Evolutionary conservation across 2,797 vertebrate species (phyloP).

Genomic region (Chelon labrosus): DNA sequence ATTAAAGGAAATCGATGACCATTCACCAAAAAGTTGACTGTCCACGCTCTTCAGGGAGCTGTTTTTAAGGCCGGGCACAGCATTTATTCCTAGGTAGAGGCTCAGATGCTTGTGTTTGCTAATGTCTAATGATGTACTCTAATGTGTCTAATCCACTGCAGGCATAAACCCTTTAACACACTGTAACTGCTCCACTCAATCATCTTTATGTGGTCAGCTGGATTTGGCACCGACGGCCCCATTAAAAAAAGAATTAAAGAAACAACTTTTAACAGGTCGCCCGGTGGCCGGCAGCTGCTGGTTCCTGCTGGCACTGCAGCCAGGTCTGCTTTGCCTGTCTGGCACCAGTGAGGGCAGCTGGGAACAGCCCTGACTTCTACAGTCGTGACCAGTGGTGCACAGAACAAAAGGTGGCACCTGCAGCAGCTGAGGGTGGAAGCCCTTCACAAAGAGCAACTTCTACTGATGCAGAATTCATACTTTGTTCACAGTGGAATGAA

Average conservation of each 20-base stretch:
- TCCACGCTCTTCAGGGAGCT: background rate
- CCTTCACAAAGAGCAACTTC: background rate
- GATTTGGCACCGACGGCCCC: slow-evolving; percentile 47
- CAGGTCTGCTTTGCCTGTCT: slow-evolving; percentile 35
- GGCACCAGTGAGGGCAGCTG: slow-evolving; percentile 47
- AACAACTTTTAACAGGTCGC: slow-evolving; percentile 61
- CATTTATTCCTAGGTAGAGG: slow-evolving; percentile 2
- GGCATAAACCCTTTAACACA: slow-evolving; percentile 21
- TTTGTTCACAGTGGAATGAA: too few relatives aligned
- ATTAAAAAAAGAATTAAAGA: slow-evolving; percentile 34
- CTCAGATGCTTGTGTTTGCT: slow-evolving; percentile 16
- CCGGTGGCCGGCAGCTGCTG: slow-evolving; percentile 60
- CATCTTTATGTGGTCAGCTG: slow-evolving; percentile 60
- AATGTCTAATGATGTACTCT: slow-evolving; percentile 21
- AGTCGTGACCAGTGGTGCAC: slow-evolving; percentile 14
- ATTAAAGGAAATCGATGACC: background rate
- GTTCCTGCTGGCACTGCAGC: slow-evolving; percentile 36
- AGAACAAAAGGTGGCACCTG: slow-evolving; percentile 31
- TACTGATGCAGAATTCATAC: background rate
- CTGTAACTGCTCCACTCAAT: slow-evolving; percentile 43
- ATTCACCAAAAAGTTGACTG: background rate
- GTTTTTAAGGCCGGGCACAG: background rate
- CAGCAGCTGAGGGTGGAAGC: slow-evolving; percentile 22
- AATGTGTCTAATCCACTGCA: background rate
- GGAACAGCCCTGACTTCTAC: slow-evolving; percentile 24